Evolutionary conservation across 1,140 invertebrate species (phyloP), one percentile per base, ranked within the genome.

Genomic region (Oryctes rhinoceros): DNA sequence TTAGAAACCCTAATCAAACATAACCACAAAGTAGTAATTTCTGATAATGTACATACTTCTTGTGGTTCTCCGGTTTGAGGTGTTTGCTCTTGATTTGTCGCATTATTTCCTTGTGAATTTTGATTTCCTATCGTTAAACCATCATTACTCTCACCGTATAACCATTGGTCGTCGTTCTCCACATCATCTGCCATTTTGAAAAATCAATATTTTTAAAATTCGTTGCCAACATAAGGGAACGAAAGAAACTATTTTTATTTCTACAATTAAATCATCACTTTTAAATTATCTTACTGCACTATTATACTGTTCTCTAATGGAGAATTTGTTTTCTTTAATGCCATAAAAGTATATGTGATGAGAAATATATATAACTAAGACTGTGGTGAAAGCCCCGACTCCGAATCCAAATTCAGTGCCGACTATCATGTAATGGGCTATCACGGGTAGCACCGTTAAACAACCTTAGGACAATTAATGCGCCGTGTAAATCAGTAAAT

Each of bases 81-180:
- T 30, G 78, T 37, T 24, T 77, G n/a, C 24, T 78, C 24, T 48
- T 65, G 35, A 67, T 30, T 44, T 80, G 79, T 20, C 24, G 37
- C 53, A 35, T 67, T 44, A 53, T 88, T 85, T 83, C 88, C 84
- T 79, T 87, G 85, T 6, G 87, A 6, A 35, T 74, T 2, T 35
- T 74, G 6, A 74, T 74, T 84, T 82, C 84, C 86, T 53, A 44
- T 87, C 86, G 7, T 67, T 53, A 83, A 80, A 77, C 81, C 81
- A 78, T 87, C 86, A 0, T 80, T 76, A 71, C 86, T 83, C 86
- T 92, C 91, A 3, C 92, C 92, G 80, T 93, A 93, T 74, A 93
- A 87, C 92, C 92, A 93, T 81, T 92, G 90, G 86, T 93, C 92
- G 84, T 93, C 92, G 79, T 89, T 92, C 81, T 91, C 89, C 15